Base-by-base conservation (phyloP, 2,888 invertebrate genomes). In the Pandemis cinnamomeana region DNA sequence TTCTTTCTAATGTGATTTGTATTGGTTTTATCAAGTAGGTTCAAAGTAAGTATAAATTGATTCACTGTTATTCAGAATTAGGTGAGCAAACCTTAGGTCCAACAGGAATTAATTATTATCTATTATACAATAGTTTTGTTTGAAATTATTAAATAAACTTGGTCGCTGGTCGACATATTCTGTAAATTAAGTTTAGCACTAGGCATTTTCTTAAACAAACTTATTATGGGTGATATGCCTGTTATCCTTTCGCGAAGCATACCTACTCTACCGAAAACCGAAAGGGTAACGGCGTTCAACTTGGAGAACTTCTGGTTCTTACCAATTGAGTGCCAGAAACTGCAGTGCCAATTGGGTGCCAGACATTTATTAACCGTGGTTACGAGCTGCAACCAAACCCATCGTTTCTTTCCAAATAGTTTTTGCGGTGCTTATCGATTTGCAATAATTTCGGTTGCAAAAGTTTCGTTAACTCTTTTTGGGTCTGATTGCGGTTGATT, bases 351-450 rank as follows among this genome's bases (percentile, higher is more conserved):
- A 15, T 55, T 15, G 41, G 61, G 27, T 62, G 46, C 63, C 58
- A 67, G 55, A 20, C 27, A 67, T 67, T 71, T 70, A 53, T 27
- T 53, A 73, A 51, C 69, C 53, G 61, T 51, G 60, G 68, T 71
- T 74, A 61, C 74, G n/a, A 67, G 74, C 53, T 67, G 67, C 53
- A 44, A 67, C 20, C 20, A 11, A 60, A 66, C 70, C 66, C 70
- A 71, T 71, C 41, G 61, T 53, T 68, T 48, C 70, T 74, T 74
- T 67, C 74, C 70, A 71, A 74, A 74, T 55, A 71, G 44, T 74
- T 74, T 74, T 74, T 74, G 74, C 70, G 74, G 74, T 71, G 70
- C 53, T 74, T 74, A 74, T 74, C 74, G 74, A 74, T 71, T 74
- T 74, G 74, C 74, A 74, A 74, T 67, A 74, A 71, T 61, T 62